phyloP scores from a whole-genome alignment of 2,113 vertebrate genomes.

The Dendrocopos noguchii region DNA sequence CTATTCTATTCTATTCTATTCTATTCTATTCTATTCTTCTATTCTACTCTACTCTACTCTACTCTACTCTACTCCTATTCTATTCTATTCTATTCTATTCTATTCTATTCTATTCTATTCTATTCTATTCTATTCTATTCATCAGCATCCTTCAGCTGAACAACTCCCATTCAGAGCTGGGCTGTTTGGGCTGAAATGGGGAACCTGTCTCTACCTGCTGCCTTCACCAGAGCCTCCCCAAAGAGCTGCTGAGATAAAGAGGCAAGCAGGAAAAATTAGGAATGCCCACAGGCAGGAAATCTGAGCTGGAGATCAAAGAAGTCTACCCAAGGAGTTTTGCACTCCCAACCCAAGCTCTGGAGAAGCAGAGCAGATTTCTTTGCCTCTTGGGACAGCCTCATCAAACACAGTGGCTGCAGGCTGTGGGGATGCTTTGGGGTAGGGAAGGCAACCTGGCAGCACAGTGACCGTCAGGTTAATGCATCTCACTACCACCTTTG shows the following conservation, averaged over 20 bases:
- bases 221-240: neutral
- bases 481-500: neutral
- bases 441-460: neutral
- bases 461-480: fast-evolving
- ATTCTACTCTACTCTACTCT: too few species aligned
- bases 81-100: too few species aligned
- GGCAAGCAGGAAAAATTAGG: neutral
- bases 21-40: too few species aligned
- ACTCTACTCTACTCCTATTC: too few species aligned
- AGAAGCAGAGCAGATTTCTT: neutral
- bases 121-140: neutral
- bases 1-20: too few species aligned
- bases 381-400: neutral
- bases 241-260: neutral
- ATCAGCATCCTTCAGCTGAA: neutral
- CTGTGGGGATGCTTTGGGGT: neutral
- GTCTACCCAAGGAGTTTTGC: neutral
- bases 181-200: neutral
- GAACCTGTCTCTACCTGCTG: neutral
- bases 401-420: neutral
- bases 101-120: too few species aligned
- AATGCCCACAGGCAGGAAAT: neutral
- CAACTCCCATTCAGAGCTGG: neutral
- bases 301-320: neutral
- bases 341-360: neutral